Evolutionary conservation across 2,888 invertebrate species (phyloP).

Genomic region (Diabrotica balteata): DNA sequence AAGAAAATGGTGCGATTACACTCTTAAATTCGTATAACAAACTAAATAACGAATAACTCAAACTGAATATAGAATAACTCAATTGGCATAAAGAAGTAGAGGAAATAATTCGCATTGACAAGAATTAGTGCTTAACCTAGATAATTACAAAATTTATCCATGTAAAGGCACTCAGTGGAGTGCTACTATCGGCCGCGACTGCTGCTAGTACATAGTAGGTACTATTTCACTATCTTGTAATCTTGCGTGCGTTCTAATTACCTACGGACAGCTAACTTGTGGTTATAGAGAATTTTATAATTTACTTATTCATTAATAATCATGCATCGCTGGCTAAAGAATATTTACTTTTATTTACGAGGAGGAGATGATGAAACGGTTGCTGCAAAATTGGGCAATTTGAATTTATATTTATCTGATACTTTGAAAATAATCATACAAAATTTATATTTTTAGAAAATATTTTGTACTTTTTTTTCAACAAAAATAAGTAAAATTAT

Average conservation of each 20-base stretch:
- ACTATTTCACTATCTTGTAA: slow-evolving; percentile 8
- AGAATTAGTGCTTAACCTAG: slow-evolving; percentile 39
- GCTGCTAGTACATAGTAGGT: slow-evolving; percentile 1
- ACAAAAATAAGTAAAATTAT: too few relatives aligned
- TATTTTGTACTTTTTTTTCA: too few relatives aligned
- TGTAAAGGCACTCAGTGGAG: slow-evolving; percentile 25
- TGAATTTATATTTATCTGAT: too few relatives aligned
- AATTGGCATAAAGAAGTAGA: slow-evolving; percentile 8
- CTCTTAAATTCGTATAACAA: not conserved
- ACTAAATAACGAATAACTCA: not conserved
- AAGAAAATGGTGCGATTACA: not conserved
- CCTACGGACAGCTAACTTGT: slow-evolving; percentile 12
- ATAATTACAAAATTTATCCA: slow-evolving; percentile 39
- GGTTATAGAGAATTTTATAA: slow-evolving; percentile 2
- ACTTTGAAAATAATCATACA: too few relatives aligned
- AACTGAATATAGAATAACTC: slow-evolving; percentile 2
- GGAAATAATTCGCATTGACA: slow-evolving; percentile 36
- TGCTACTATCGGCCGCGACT: slow-evolving; percentile 17
- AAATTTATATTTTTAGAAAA: too few relatives aligned
- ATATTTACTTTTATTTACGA: not conserved
- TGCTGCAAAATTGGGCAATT: too few relatives aligned
- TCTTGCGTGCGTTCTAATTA: slow-evolving; percentile 27
- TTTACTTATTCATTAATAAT: slow-evolving; percentile 3
- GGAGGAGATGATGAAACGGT: too few relatives aligned
- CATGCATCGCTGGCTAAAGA: slow-evolving; percentile 4